Conservation (phyloP, 2,888 invertebrate species). For the Eupithecia subfuscata region DNA sequence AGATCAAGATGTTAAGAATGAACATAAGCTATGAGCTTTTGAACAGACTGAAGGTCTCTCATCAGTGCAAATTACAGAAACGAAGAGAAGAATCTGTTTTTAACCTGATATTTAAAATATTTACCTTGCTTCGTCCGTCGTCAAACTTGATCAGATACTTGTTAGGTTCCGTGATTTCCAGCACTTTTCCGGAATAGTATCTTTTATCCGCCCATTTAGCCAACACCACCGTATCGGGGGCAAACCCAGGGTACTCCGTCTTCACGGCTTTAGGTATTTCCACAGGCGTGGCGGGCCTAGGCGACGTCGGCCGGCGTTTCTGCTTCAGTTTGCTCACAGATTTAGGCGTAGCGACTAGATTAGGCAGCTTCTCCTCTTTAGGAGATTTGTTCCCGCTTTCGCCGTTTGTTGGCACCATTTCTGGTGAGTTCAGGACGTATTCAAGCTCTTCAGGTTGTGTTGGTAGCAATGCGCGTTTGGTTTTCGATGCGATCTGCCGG, state of each 20-base stretch:
- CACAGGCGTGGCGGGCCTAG: conserved; percentile 75
- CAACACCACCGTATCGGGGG: conserved; percentile 81
- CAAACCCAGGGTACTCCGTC: conserved; percentile 68
- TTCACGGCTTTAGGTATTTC: conserved; percentile 65
- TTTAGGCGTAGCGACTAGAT: conserved; percentile 72
- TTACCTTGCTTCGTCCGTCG: conserved; percentile 84
- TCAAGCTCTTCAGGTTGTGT: conserved; percentile 77
- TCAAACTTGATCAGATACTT: conserved; percentile 87
- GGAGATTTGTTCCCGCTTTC: conserved; percentile 68
- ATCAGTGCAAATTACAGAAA: not conserved
- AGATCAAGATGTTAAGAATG: not conserved
- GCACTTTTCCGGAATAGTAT: conserved; percentile 86
- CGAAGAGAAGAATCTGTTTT: not conserved
- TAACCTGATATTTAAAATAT: not conserved
- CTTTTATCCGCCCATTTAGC: conserved; percentile 88
- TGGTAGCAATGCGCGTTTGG: conserved; percentile 74
- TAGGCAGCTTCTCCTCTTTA: conserved; percentile 72
- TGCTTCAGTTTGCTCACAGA: conserved; percentile 75
- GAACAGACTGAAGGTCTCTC: not conserved
- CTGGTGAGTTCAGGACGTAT: conserved; percentile 78
- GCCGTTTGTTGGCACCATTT: conserved; percentile 76
- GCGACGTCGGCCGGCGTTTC: conserved; percentile 73
- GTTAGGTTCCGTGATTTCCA: conserved; percentile 81
- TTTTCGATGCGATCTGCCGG: conserved; percentile 72
- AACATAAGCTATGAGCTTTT: not conserved